Percentiles rank a stretch among this genome's conserved stretches.
Evolutionary conservation across 2,888 invertebrate species (phyloP).

Genomic region (Isoperla grammatica): DNA sequence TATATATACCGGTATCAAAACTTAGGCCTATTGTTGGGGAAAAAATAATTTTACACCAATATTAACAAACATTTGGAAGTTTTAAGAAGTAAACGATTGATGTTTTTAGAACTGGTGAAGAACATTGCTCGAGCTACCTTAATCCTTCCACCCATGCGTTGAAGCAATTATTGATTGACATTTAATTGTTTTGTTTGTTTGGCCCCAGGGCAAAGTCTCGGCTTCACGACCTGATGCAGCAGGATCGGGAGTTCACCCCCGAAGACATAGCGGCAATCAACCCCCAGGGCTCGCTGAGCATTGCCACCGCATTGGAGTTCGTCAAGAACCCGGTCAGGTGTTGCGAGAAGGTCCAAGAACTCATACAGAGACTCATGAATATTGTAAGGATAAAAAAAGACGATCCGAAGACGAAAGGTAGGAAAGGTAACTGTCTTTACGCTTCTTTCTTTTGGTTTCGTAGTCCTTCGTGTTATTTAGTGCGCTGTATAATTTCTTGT

Average conservation of each 20-base stretch:
- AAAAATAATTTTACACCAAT: no score
- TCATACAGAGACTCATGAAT: constrained; percentile 80
- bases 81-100: no score
- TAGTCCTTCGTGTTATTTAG: not conserved
- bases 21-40: no score
- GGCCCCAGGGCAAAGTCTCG: constrained; percentile 82
- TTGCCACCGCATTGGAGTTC: constrained; percentile 85
- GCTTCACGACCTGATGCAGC: constrained; percentile 87
- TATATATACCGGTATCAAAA: no score
- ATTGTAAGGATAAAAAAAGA: constrained; percentile 82
- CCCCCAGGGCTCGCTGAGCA: constrained; percentile 88
- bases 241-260: constrained; percentile 76
- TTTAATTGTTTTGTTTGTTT: constrained; percentile 12
- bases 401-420: constrained; percentile 81
- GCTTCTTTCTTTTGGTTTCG: not conserved
- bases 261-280: constrained; percentile 85
- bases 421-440: constrained; percentile 1
- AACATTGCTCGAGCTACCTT: no score
- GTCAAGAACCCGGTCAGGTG: constrained; percentile 94
- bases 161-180: no score
- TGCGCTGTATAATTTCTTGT: not conserved
- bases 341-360: constrained; percentile 82
- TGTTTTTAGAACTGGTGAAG: no score
- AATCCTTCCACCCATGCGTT: no score
- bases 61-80: no score